Evolutionary conservation across 2,113 vertebrate genomes (phyloP), one percentile per base, ranked within the genome.

Genomic region (Laticauda colubrina): DNA sequence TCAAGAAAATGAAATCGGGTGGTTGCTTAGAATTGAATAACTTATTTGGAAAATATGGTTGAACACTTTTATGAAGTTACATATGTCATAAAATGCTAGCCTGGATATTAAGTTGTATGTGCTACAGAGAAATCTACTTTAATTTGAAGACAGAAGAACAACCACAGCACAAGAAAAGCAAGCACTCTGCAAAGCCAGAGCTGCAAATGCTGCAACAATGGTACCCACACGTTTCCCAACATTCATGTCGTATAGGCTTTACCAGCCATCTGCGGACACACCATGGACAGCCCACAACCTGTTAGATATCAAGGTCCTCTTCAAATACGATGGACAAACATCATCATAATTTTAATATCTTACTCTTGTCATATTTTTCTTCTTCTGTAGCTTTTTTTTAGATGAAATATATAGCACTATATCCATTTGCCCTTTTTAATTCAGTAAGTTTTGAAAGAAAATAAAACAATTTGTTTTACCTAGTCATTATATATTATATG

Each of bases 41-140:
- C 92, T 54, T 20, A 93, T 97, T 95, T 91, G 93, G 92, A 94
- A 94, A 97, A 96, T 88, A 91, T 14, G 56, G 55, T 24, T 94
- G 93, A 94, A 94, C 34, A 57, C 87, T 93, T 43, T 20, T 61
- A 92, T 90, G 87, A 53, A 96, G 75, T 53, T 55, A 93, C 92
- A 45, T 96, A 53, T 61, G 90, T 24, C 90, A 92, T 88, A 91
- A 81, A 95, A 90, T 12, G 18, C 18, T 45, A 88, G 11, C 59
- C 20, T 85, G 90, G 85, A 85, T 85, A 85, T 55, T 75, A 53
- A 53, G 61, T 53, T 43, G 24, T 59, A 61, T 43, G 11, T 69
- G 59, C 34, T 54, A 34, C 24, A 18, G 20, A 56, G 34, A 85
- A 91, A 56, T 85, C 34, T 23, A 75, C 48, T 26, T 89, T 15